These are phyloP conservation scores for Temnopleurus reevesii DNA, from an alignment of 53 echinoderm and acorn worm species.

Conservation along the genomic window DNA sequence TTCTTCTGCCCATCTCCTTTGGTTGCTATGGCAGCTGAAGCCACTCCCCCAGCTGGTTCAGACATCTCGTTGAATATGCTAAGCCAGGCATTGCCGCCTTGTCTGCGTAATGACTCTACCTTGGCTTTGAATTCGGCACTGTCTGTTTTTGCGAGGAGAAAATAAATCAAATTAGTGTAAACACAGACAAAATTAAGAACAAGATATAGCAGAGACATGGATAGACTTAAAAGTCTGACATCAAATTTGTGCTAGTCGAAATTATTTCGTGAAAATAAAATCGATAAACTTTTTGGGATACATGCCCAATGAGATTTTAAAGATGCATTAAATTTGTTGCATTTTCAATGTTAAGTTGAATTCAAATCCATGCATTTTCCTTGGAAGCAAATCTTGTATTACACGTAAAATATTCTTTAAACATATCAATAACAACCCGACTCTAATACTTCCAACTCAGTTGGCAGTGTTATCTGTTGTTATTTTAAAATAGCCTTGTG, in stretches of 20 bases:
- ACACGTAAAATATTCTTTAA: no score
- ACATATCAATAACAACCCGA: no score
- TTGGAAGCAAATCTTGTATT: no score
- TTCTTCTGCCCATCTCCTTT: conserved; percentile 20
- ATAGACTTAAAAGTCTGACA: not conserved
- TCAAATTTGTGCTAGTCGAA: not conserved
- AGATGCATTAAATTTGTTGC: no score
- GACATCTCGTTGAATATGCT: conserved; percentile 86
- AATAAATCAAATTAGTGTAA: not conserved
- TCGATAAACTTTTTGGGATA: no score
- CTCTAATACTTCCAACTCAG: no score
- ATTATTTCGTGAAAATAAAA: no score
- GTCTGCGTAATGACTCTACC: conserved; percentile 81
- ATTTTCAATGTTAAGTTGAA: no score
- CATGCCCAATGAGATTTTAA: no score
- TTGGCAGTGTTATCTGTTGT: no score
- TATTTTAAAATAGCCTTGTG: no score
- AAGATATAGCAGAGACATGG: not conserved
- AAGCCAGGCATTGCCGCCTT: conserved; percentile 92
- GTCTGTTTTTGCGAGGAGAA: not conserved
- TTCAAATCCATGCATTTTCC: no score
- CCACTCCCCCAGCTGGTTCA: conserved; percentile 44
- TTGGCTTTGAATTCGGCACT: conserved; percentile 63
- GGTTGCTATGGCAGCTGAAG: conserved; percentile 1
- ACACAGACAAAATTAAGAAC: not conserved